Evolutionary conservation across 2,113 vertebrate genomes (phyloP).

Genomic region (Cisticola juncidis): DNA sequence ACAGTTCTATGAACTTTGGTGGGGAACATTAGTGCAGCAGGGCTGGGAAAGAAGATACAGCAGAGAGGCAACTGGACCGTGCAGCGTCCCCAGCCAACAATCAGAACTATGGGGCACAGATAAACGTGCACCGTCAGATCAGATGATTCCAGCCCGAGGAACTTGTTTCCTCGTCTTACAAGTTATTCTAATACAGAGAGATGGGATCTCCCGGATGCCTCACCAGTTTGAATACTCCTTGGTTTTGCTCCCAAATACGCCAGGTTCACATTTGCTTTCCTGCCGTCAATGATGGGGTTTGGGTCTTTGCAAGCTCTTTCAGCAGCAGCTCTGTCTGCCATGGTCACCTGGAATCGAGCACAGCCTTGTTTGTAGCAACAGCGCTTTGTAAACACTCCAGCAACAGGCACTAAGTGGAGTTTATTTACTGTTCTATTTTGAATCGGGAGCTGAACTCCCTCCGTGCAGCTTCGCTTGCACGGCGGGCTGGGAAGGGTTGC

Average conservation of each 20-base stretch:
- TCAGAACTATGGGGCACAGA: not conserved
- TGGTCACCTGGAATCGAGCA: constrained; percentile 85
- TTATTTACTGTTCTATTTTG: not conserved
- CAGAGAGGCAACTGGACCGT: not conserved
- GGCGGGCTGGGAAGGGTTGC: not conserved
- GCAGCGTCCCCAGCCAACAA: not conserved
- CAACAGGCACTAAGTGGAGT: not conserved
- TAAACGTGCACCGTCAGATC: not conserved
- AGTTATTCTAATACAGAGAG: constrained; percentile 33
- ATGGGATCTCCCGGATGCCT: not conserved
- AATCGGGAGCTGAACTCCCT: not conserved
- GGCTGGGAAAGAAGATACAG: not conserved
- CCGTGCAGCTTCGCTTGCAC: not conserved
- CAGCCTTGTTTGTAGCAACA: constrained; percentile 31
- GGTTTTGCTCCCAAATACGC: constrained; percentile 97
- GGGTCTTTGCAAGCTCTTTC: constrained; percentile 97
- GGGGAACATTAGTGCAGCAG: not conserved
- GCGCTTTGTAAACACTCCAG: not conserved
- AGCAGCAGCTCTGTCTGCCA: constrained; percentile 90
- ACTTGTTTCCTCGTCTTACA: not conserved
- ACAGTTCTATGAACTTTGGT: not conserved
- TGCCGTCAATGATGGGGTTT: constrained; percentile 96
- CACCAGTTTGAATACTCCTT: constrained; percentile 92
- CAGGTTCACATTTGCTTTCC: constrained; percentile 97
- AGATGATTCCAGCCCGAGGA: not conserved